phyloP scores from a whole-genome alignment of 2,888 invertebrate species.

The Escarpia spicata region DNA sequence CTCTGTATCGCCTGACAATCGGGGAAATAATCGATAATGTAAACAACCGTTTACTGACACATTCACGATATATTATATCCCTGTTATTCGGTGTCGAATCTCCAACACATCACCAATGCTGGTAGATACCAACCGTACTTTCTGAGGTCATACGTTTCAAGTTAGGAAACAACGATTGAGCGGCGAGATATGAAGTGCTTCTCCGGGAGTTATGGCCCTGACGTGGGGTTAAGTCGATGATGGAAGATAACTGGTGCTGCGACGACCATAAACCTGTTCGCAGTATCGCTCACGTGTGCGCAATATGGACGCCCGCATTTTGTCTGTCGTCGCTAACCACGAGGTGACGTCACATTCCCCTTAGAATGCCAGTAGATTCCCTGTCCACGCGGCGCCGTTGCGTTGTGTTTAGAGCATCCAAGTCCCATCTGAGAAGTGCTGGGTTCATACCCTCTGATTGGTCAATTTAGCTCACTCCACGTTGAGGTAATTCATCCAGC shows the following conservation, averaged over 20 bases:
- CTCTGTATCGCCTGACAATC: no score
- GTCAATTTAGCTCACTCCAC: no score
- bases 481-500: no score
- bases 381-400: neutral
- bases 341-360: neutral
- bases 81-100: no score
- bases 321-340: neutral
- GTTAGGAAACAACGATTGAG: neutral
- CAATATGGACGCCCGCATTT: neutral
- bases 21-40: no score
- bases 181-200: neutral
- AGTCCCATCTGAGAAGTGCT: no score
- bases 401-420: no score
- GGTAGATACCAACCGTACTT: neutral
- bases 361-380: neutral
- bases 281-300: neutral
- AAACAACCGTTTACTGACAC: no score
- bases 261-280: neutral
- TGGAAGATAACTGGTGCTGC: neutral
- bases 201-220: neutral
- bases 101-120: neutral
- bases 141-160: neutral
- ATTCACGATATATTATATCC: no score
- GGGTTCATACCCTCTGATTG: no score
- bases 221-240: neutral